Conservation (phyloP, 2,797 vertebrate species). For the Silurus lanzhouensis region DNA sequence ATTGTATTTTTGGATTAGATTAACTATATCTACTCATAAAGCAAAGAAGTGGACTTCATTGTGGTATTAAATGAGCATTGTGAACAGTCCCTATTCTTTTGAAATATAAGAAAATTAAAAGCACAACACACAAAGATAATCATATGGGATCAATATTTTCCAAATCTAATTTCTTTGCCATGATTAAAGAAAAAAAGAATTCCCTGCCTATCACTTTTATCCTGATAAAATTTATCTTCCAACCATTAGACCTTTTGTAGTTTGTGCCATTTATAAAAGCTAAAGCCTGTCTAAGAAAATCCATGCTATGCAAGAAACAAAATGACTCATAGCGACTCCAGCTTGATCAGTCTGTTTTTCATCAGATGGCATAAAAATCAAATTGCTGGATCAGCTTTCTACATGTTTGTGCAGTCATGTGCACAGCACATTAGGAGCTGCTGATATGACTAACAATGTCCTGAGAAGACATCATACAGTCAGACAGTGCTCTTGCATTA, state of each 20-base stretch:
- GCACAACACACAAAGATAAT: background rate
- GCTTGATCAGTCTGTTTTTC: background rate
- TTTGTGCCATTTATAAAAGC: slow-evolving; percentile 4
- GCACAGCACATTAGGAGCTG: background rate
- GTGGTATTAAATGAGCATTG: background rate
- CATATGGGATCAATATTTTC: background rate
- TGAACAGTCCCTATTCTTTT: background rate
- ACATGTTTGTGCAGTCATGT: background rate
- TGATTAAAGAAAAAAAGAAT: background rate
- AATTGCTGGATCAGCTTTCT: background rate
- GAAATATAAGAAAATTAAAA: background rate
- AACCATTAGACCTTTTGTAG: background rate
- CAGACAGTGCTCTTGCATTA: background rate
- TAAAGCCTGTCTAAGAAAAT: background rate
- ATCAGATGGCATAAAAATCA: background rate
- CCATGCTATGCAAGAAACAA: background rate
- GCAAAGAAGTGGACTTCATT: background rate
- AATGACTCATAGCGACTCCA: background rate
- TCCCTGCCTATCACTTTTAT: background rate
- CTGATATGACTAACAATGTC: slow-evolving; percentile 10
- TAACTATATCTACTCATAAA: background rate
- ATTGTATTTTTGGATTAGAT: background rate
- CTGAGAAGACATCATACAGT: background rate
- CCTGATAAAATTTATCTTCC: background rate
- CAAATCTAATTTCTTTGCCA: background rate